phyloP scores from a whole-genome alignment of 2,888 invertebrate genomes.

The Caenorhabditis sinica region DNA sequence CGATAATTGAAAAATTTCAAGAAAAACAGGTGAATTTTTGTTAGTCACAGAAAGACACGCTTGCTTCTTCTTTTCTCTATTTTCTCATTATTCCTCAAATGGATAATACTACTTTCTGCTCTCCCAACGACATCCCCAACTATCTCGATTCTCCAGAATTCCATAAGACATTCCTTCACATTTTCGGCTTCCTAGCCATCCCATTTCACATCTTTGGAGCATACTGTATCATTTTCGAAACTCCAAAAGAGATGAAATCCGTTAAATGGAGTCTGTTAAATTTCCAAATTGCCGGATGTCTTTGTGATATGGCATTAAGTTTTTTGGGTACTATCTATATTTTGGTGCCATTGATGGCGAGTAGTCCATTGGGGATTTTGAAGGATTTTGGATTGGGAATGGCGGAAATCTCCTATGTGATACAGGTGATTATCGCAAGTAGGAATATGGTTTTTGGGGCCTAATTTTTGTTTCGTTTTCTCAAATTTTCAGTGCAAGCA shows the following conservation, averaged over 20 bases:
- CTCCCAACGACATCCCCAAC: no score
- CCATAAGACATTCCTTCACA: no score
- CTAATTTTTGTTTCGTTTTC: no score
- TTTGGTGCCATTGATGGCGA: constrained; percentile 10
- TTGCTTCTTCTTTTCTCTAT: no score
- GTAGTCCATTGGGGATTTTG: constrained; percentile 17
- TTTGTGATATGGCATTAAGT: background rate
- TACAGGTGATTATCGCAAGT: background rate
- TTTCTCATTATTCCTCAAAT: no score
- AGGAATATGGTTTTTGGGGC: background rate
- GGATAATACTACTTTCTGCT: no score
- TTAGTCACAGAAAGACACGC: no score
- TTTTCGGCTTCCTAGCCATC: background rate
- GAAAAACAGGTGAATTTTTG: no score
- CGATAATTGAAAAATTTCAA: no score
- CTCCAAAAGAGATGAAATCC: constrained; percentile 19
- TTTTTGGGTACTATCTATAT: background rate
- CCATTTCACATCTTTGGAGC: constrained; percentile 9
- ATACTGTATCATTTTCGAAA: constrained; percentile 32
- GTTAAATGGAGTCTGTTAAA: constrained; percentile 19
- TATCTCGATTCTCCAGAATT: no score
- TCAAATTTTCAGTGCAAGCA: no score
- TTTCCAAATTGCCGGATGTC: background rate
- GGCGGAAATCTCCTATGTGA: no score
- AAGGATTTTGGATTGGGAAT: background rate